These are phyloP conservation scores for Pseudonaja textilis DNA, from an alignment of 2,113 vertebrate species.

Conservation along the genomic window DNA sequence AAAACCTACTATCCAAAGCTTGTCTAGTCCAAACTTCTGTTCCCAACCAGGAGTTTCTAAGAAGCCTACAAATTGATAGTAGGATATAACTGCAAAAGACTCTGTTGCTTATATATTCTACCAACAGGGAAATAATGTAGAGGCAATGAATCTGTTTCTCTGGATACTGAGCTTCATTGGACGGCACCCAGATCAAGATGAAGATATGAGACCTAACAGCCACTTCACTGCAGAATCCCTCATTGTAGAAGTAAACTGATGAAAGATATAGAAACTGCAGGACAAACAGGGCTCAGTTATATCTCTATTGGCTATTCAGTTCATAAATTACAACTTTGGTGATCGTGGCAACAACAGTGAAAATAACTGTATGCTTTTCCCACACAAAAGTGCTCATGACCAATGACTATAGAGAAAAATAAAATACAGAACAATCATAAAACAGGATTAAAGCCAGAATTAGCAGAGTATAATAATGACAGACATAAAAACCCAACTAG, in stretches of 20 bases:
- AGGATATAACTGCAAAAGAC: background rate
- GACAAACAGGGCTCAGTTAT: background rate
- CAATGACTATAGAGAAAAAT: background rate
- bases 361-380: background rate
- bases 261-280: background rate
- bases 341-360: background rate
- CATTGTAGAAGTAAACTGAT: background rate
- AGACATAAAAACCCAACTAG: background rate
- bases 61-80: background rate
- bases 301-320: background rate
- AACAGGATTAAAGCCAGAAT: background rate
- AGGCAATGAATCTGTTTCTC: background rate
- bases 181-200: background rate
- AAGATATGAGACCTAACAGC: background rate
- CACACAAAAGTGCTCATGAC: background rate
- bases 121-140: background rate
- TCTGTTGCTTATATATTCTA: background rate
- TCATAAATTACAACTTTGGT: background rate
- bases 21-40: background rate
- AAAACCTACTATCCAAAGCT: background rate
- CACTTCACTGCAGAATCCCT: background rate
- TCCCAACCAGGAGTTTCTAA: background rate
- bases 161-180: background rate
- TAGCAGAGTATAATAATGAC: background rate
- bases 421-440: background rate